Conservation (phyloP, 2,113 vertebrate genomes). For the Xiphias gladius region DNA sequence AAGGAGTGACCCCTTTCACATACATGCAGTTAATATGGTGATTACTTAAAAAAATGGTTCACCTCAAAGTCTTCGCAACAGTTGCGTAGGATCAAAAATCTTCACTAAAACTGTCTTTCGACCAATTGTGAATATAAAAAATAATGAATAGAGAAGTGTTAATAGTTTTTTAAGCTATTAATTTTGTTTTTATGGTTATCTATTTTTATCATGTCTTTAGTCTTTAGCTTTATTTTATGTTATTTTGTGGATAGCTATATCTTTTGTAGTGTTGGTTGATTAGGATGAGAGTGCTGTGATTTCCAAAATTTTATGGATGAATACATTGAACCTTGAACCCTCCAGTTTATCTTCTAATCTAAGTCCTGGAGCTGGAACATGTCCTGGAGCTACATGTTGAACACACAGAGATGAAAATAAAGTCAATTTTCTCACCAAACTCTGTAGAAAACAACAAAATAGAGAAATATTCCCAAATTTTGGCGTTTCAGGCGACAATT, state of each 20-base stretch:
- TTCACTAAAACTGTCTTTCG: background rate
- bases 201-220: background rate
- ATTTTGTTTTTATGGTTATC: background rate
- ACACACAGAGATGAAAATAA: background rate
- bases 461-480: background rate
- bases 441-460: conserved; percentile 1
- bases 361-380: too few relatives aligned
- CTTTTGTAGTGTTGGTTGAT: background rate
- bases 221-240: background rate
- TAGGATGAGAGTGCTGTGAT: background rate
- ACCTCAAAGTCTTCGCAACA: too few relatives aligned
- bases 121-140: background rate
- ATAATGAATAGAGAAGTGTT: background rate
- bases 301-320: background rate
- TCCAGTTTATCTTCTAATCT: background rate
- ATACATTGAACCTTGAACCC: background rate
- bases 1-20: too few relatives aligned
- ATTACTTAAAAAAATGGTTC: background rate
- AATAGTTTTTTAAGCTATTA: background rate
- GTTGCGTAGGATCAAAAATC: background rate
- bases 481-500: background rate
- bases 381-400: background rate
- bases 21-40: background rate
- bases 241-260: background rate
- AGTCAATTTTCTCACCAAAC: background rate